Base-by-base conservation (phyloP, 2,797 vertebrate species). In the Borostomias antarcticus region DNA sequence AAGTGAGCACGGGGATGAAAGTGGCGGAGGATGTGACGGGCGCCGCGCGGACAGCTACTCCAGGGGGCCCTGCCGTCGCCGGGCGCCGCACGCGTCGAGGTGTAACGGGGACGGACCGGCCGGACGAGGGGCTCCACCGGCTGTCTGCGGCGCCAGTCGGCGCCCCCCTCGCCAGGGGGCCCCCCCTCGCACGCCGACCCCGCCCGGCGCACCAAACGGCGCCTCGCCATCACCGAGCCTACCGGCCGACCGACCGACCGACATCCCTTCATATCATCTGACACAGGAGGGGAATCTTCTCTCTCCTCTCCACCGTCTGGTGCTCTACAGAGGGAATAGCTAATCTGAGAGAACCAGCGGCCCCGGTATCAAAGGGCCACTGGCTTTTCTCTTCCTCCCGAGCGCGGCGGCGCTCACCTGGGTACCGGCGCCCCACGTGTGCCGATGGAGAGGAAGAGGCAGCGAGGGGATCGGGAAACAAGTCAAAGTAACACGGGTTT, bases 1-100 rank as follows among this genome's bases (percentile, higher is more conserved):
- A 91, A 92, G 91, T 84, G 81, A 82, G 87, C 82, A 88, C 73
- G 79, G 80, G 88, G 91, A 84, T 93, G 89, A 93, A 93, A 92
- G 91, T 89, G 87, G 84, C 69, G 67, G 79, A 72, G 79, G 87
- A 88, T 84, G 84, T 89, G 90, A 91, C 74, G 83, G 89, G 86
- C 85, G 72, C 84, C 71, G 75, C 75, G 80, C 79, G 89, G 91
- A 89, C 89, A 88, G 86, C 85, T 89, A 74, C 77, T 83, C 81
- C 62, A 1, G 72, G 69, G 64, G 51, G 83, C 88, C 87, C 84
- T 85, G 88, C 87, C 88, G 72, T 90, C 88, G 86, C 87, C 56
- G 15, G 50, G 50, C 28, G 50, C 28, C 50, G 30, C 33, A 89
- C 84, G 77, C 45, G 65, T 70, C 58, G 77, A 86, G 83, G 79